A percentile compares a stretch with the other conserved stretches of the same genome.
These are phyloP conservation scores for Pogonomyrmex californicus DNA, from an alignment of 1,140 invertebrate genomes.

Conservation along the genomic window DNA sequence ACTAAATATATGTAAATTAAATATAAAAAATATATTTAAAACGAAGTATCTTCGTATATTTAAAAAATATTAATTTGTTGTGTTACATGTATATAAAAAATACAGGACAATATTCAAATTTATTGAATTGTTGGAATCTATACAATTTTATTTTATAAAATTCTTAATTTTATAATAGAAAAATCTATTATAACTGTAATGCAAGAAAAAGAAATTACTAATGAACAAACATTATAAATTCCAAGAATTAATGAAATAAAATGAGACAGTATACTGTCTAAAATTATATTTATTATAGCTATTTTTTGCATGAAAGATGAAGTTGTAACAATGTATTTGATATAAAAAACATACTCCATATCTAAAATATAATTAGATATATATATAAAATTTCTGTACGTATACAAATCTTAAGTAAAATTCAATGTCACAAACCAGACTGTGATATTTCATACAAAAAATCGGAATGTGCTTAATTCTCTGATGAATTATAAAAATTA, in stretches of 20 bases:
- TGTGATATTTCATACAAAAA: constrained; percentile 22
- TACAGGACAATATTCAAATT: background rate
- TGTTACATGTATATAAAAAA: background rate
- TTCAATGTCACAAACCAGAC: constrained; percentile 27
- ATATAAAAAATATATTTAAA: background rate
- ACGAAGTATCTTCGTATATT: background rate
- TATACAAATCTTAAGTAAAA: constrained; percentile 20
- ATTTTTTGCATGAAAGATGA: constrained; percentile 19
- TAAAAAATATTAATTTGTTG: background rate
- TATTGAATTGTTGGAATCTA: background rate
- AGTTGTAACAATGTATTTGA: constrained; percentile 10
- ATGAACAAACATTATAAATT: background rate
- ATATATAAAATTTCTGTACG: constrained; percentile 30
- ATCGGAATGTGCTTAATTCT: constrained; percentile 45
- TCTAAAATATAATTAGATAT: constrained; percentile 27
- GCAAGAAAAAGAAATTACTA: background rate
- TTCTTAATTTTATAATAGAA: background rate
- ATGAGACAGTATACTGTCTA: background rate
- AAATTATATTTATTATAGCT: constrained; percentile 45
- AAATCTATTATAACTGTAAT: background rate
- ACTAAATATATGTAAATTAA: constrained; percentile 15
- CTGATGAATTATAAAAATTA: constrained; percentile 30
- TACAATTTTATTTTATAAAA: background rate
- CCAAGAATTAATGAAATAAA: constrained; percentile 18
- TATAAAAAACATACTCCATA: constrained; percentile 35